Conservation (phyloP, 2,113 vertebrate species). For the Protobothrops flavoviridis region DNA sequence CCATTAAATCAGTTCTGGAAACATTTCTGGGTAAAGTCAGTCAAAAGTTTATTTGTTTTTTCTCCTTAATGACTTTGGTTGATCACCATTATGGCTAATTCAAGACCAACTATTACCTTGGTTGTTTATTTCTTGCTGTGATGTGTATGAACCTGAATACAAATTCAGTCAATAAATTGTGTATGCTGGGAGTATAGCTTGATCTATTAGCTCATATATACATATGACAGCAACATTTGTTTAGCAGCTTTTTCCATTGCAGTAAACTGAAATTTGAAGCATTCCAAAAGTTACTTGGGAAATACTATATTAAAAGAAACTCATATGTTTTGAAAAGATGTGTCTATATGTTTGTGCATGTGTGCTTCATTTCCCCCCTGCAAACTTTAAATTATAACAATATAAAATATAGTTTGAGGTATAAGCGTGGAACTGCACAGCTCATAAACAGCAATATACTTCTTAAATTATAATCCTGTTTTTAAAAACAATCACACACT, state of each 20-base stretch:
- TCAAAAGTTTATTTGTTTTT: conserved; percentile 35
- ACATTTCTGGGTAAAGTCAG: conserved; percentile 42
- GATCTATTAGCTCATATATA: conserved; percentile 39
- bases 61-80: conserved; percentile 54
- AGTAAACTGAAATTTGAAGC: not conserved
- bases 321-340: not conserved
- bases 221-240: not conserved
- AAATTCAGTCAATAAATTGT: conserved; percentile 44
- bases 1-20: conserved; percentile 48
- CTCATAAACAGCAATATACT: not conserved
- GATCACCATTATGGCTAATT: conserved; percentile 54
- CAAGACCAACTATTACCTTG: conserved; percentile 57
- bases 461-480: not conserved
- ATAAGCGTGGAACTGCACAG: not conserved
- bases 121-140: conserved; percentile 46
- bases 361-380: not conserved
- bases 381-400: conserved; percentile 23
- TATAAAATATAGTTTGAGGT: not conserved
- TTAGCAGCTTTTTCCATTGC: not conserved
- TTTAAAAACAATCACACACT: not conserved
- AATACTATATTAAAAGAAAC: not conserved
- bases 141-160: conserved; percentile 56
- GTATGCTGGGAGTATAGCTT: conserved; percentile 22
- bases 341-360: not conserved
- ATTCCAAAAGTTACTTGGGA: not conserved